Evolutionary conservation across 2,888 invertebrate genomes (phyloP).

Genomic region (Drosophila conformis): DNA sequence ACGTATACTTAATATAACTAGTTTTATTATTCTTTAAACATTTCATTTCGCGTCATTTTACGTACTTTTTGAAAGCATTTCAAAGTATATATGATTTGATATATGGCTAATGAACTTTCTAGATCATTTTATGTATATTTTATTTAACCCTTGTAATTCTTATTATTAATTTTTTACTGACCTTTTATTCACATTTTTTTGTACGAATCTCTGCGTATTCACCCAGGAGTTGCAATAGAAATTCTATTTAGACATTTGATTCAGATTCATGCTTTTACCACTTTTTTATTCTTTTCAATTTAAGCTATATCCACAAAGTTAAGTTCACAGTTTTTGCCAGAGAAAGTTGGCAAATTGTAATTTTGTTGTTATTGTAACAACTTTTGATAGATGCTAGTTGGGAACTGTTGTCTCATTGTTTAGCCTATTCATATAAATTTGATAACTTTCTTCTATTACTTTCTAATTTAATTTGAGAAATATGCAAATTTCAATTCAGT

Average conservation of each 20-base stretch:
- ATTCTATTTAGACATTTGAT: not conserved
- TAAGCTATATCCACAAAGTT: not conserved
- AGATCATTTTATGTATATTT: not conserved
- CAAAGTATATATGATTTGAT: not conserved
- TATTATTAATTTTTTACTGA: not conserved
- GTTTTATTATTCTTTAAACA: not conserved
- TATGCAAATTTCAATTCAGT: constrained; percentile 33
- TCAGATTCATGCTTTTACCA: not conserved
- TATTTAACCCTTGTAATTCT: not conserved
- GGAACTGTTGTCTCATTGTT: not conserved
- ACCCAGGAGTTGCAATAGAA: not conserved
- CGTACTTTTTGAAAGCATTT: no score
- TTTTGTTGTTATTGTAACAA: not conserved
- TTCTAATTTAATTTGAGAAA: constrained; percentile 27
- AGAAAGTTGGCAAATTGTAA: not conserved
- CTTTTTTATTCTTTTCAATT: not conserved
- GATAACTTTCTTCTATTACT: constrained; percentile 2
- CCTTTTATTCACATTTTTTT: not conserved
- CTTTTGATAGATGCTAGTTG: constrained; percentile 1
- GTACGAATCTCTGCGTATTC: not conserved
- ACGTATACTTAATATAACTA: not conserved
- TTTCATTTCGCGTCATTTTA: not conserved
- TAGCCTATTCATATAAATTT: not conserved
- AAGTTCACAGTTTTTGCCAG: not conserved
- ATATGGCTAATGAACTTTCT: not conserved